These are phyloP conservation scores for Sinocyclocheilus anshuiensis DNA, from an alignment of 2,113 vertebrate species.

Conservation along the genomic window DNA sequence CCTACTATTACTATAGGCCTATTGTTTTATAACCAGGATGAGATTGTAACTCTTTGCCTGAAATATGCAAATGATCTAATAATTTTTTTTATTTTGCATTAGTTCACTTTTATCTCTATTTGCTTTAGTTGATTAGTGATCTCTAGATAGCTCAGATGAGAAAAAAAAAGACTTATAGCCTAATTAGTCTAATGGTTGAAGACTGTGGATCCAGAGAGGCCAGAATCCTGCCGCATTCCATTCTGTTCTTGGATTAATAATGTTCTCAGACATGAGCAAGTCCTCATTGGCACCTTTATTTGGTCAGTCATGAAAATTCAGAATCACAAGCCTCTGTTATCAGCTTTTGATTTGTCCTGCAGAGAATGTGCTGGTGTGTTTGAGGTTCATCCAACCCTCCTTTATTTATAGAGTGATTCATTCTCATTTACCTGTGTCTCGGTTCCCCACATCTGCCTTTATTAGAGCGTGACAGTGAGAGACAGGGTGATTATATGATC, in stretches of 20 bases:
- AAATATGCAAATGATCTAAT: too few species aligned
- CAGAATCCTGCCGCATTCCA: neutral
- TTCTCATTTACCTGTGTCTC: neutral
- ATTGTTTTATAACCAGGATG: neutral
- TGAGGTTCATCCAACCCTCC: neutral
- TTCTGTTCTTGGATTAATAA: neutral
- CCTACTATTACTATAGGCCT: neutral
- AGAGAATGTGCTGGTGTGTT: neutral
- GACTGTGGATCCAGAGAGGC: too few species aligned
- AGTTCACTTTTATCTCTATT: too few species aligned
- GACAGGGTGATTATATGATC: neutral
- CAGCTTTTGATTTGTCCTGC: neutral
- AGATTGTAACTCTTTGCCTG: neutral
- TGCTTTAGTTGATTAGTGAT: too few species aligned
- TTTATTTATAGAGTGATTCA: conserved; percentile 9
- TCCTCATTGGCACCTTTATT: neutral
- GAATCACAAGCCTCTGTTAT: neutral
- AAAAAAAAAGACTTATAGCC: neutral
- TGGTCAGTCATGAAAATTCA: neutral
- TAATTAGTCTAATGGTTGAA: neutral
- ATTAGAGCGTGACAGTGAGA: neutral
- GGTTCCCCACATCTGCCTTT: neutral
- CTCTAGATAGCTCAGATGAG: neutral
- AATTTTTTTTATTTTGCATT: too few species aligned
- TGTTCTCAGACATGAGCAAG: neutral